Base-by-base conservation (phyloP, 2,113 vertebrate species). In the Chaetops frenatus region DNA sequence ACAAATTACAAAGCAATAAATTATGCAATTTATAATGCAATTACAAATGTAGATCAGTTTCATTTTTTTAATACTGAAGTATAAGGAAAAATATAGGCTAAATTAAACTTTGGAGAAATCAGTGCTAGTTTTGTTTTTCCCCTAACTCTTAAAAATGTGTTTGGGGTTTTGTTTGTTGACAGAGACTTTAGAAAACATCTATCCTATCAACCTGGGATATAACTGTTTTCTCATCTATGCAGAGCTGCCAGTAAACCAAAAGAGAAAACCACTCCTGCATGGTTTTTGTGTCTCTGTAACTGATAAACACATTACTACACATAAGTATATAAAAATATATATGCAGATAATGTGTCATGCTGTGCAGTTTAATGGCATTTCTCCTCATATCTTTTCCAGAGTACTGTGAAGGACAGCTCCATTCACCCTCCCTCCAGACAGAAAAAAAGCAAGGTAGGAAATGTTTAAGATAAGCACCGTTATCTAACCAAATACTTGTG, bases 381-480 rank as follows among this genome's bases (percentile, higher is more conserved):
- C 61, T 85, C 28, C 44, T 58, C 15, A 0, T 92, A 33, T 87
- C 60, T 95, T 86, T 89, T 89, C 74, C 95, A 97, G 96, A 81
- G 45, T 53, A 81, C 81, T 87, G 74, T 90, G 91, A 94, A 98
- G 96, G 93, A 98, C 92, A 92, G 48, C 51, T 58, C 89, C 60
- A 78, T 70, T 72, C 82, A 48, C 66, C 47, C 94, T 94, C 81
- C 92, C 42, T 79, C 80, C 94, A 96, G 94, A 23, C 95, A 94
- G 69, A 97, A 98, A 97, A 90, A 81, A 92, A 97, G 22, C 50
- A 98, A 98, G 98, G 98, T 99, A 98, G 92, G 95, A 95, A 84
- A 81, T 54, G 69, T 42, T 89, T 47, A 31, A 79, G 86, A 94
- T 86, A 94, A 92, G 84, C 70, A 64, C 54, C 0, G 5, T 89